phyloP scores from a whole-genome alignment of 1,140 invertebrate species.

The Meloidogyne exigua region DNA sequence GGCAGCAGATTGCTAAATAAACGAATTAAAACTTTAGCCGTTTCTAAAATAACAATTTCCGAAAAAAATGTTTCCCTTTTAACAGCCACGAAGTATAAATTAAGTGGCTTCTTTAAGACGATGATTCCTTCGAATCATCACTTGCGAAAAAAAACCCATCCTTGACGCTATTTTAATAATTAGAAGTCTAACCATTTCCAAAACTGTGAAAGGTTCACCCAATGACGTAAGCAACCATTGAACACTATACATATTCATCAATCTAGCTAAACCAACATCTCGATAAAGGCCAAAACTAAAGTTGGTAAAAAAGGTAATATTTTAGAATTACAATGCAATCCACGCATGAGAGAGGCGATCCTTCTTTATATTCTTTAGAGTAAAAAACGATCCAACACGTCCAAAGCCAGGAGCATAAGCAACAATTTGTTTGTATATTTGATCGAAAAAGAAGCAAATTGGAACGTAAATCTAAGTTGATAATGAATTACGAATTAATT shows the following conservation, averaged over 20 bases:
- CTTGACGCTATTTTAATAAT: neutral
- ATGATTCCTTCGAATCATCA: too few species aligned
- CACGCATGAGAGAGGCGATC: slow-evolving; percentile 12
- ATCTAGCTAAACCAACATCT: neutral
- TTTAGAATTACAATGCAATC: slow-evolving; percentile 12
- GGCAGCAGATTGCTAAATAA: neutral
- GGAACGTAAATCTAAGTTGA: slow-evolving; percentile 10
- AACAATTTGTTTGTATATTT: neutral
- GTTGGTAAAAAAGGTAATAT: neutral
- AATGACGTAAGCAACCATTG: slow-evolving; percentile 1
- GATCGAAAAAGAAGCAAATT: slow-evolving; percentile 12
- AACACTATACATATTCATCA: neutral
- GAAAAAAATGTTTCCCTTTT: too few species aligned
- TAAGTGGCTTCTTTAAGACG: too few species aligned
- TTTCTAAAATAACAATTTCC: too few species aligned
- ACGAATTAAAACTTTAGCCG: neutral
- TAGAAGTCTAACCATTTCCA: neutral
- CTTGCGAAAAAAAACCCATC: too few species aligned
- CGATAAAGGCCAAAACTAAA: slow-evolving; percentile 18
- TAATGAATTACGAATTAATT: neutral
- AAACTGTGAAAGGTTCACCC: neutral
- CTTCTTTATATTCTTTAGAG: neutral
- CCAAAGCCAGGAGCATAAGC: slow-evolving; percentile 26
- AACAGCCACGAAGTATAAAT: too few species aligned
- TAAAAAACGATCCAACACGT: slow-evolving; percentile 3